Evolutionary conservation across 2,113 vertebrate genomes (phyloP).

Genomic region (Varanus salvator): DNA sequence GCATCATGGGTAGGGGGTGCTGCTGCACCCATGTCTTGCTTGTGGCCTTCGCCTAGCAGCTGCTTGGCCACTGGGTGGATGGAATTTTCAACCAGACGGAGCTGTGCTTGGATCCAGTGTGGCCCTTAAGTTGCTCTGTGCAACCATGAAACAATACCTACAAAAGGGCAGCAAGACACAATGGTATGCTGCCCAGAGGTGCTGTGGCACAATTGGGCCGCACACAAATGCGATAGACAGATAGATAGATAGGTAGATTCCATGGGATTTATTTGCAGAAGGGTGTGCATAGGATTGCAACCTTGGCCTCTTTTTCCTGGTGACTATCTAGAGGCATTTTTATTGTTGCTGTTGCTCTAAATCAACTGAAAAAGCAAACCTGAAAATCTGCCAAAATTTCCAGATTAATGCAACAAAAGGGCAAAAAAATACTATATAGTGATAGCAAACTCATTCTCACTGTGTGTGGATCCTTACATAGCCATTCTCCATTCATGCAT

Average conservation of each 20-base stretch:
- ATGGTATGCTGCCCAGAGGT: too few relatives aligned
- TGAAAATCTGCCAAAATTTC: background rate
- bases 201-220: too few relatives aligned
- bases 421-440: background rate
- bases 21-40: too few relatives aligned
- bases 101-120: too few relatives aligned
- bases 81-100: too few relatives aligned
- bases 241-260: background rate
- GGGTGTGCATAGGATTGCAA: background rate
- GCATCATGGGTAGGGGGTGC: too few relatives aligned
- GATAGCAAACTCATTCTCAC: background rate
- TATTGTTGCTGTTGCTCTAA: background rate
- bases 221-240: too few relatives aligned
- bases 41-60: too few relatives aligned
- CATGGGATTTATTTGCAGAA: background rate
- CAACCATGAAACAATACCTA: background rate
- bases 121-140: too few relatives aligned
- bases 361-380: background rate
- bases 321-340: background rate
- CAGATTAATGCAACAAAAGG: background rate
- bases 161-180: background rate
- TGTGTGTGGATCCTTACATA: background rate
- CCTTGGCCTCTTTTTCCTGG: background rate
- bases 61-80: too few relatives aligned
- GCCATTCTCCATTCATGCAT: background rate